Evolutionary conservation across 2,113 vertebrate genomes (phyloP), one percentile per base, ranked within the genome.

Genomic region (Gracilinanus agilis): DNA sequence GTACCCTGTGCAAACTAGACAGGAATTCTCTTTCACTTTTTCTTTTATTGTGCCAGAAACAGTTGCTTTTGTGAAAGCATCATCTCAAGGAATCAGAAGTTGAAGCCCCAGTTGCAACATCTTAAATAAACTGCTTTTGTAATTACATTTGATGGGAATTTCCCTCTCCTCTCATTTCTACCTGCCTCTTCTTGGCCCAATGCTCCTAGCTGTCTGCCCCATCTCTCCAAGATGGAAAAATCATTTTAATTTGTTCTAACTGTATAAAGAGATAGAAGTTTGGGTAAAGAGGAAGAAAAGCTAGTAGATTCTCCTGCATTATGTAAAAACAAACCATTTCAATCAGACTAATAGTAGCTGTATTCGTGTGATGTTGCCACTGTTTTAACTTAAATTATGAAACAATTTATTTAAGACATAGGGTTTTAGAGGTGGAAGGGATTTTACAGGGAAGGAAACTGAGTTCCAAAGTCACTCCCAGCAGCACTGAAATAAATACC

Each of bases 91-190:
- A 96, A 96, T 55, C 95, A 94, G 88, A 96, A 97, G 93, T 67
- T 93, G 92, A 55, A 92, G 91, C 96, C 96, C 96, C 95, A 97
- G 90, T 97, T 95, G 88, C 93, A 97, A 97, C 96, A 95, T 97
- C 96, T 97, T 96, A 95, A 97, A 98, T 97, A 97, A 97, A 97
- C 96, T 90, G 89, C 97, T 95, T 96, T 93, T 97, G 92, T 55
- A 96, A 97, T 98, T 97, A 97, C 94, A 93, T 95, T 91, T 93
- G 96, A 93, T 1, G 55, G 44, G 93, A 96, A 95, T 95, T 95
- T 94, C 96, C 97, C 29, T 67, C n/a, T 44, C 83, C 40, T n/a
- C 27, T 55, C 24, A 0, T 53, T 24, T 0, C 92, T 4, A 29
- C 27, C 58, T 24, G 12, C 13, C 44, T 13, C 0, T 40, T 29